Conservation (phyloP, 2,797 vertebrate species). For the Sebastes minor region DNA sequence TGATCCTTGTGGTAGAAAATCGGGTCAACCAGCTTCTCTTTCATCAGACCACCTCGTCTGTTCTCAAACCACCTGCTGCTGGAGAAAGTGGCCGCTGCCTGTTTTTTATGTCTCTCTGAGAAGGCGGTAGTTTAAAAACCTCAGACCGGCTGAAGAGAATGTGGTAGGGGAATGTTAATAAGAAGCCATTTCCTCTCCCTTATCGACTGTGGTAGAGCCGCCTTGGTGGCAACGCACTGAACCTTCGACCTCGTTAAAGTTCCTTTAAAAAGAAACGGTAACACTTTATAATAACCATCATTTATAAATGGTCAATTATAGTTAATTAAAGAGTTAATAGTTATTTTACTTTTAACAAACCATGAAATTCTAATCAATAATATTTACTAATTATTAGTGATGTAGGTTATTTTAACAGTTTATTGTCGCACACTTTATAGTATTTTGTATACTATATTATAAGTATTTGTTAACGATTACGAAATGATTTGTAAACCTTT, state of each 20-base stretch:
- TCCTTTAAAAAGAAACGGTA: background rate
- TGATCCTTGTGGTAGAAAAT: conserved; percentile 50
- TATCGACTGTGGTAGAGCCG: background rate
- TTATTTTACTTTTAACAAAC: too few relatives aligned
- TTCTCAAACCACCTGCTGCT: conserved; percentile 48
- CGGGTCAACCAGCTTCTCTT: conserved; percentile 58
- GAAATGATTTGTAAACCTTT: too few relatives aligned
- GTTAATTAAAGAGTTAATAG: too few relatives aligned
- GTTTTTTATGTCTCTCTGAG: background rate
- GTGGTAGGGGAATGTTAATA: conserved; percentile 1
- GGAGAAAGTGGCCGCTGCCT: conserved; percentile 11
- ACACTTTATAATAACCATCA: background rate
- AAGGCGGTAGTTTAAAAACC: conserved; percentile 14
- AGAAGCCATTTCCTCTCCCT: background rate
- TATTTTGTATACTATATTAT: too few relatives aligned
- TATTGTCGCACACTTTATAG: too few relatives aligned
- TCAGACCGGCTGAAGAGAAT: conserved; percentile 6
- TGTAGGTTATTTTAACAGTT: too few relatives aligned
- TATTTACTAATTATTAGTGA: too few relatives aligned
- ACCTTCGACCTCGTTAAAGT: background rate
- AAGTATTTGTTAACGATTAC: too few relatives aligned
- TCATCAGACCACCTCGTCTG: conserved; percentile 51
- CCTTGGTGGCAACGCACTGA: conserved; percentile 5
- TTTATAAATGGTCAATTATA: too few relatives aligned
- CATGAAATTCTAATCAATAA: too few relatives aligned